These are phyloP conservation scores for Coelopa pilipes DNA, from an alignment of 2,888 invertebrate genomes.

Conservation along the genomic window DNA sequence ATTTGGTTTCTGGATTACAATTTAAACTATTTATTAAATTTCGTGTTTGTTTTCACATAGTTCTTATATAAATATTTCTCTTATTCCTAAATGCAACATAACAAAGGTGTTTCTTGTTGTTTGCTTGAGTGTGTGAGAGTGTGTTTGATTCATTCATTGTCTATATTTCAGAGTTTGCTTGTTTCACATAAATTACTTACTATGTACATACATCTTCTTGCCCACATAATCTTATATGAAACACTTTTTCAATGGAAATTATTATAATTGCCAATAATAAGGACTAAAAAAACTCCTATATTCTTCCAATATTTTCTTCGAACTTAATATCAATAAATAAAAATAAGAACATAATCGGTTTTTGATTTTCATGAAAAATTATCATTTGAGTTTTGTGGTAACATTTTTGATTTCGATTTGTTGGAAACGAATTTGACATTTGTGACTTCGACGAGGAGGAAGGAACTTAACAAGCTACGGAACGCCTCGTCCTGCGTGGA, in stretches of 20 bases:
- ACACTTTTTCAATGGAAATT: too few species aligned
- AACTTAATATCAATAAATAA: not conserved
- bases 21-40: conserved; percentile 15
- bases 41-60: conserved; percentile 20
- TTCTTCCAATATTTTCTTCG: too few species aligned
- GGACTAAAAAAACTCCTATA: too few species aligned
- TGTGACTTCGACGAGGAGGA: too few species aligned
- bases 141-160: conserved; percentile 25
- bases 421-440: not conserved
- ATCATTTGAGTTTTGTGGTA: conserved; percentile 14
- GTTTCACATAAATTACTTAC: conserved; percentile 4
- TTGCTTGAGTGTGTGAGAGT: not conserved
- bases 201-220: too few species aligned
- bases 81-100: conserved; percentile 21
- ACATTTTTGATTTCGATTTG: not conserved
- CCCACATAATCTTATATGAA: too few species aligned
- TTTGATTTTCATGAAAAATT: conserved; percentile 15
- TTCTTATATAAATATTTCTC: conserved; percentile 4
- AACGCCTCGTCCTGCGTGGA: too few species aligned
- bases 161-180: conserved; percentile 27
- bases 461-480: too few species aligned
- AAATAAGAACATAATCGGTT: not conserved
- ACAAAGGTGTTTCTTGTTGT: not conserved
- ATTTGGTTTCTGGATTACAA: not conserved
- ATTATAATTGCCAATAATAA: too few species aligned